Evolutionary conservation across 2,888 invertebrate species (phyloP).

Genomic region (Dastarcus helophoroides): DNA sequence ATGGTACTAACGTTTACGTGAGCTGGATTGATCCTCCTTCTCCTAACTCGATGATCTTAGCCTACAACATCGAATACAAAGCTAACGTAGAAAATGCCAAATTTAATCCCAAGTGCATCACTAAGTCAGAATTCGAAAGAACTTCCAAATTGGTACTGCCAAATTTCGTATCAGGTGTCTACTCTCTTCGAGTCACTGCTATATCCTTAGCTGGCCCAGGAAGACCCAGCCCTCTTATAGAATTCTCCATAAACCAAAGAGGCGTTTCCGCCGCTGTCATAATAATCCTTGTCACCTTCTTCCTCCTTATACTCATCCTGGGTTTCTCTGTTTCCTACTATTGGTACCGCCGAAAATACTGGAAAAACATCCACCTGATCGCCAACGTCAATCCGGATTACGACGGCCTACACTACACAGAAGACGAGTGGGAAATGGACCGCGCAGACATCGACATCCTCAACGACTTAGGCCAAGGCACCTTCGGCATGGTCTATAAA

Average conservation of each 20-base stretch:
- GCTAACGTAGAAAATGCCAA: constrained; percentile 30
- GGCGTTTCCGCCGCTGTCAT: no score
- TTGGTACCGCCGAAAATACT: constrained; percentile 27
- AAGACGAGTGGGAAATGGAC: constrained; percentile 62
- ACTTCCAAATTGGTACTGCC: constrained; percentile 15
- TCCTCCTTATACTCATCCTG: constrained; percentile 19
- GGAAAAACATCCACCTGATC: constrained; percentile 37
- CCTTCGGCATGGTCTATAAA: constrained; percentile 63
- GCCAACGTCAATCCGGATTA: constrained; percentile 57
- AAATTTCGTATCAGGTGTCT: constrained; percentile 43
- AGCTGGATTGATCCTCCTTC: constrained; percentile 48
- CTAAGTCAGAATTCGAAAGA: constrained; percentile 4
- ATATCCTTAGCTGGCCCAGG: constrained; percentile 48
- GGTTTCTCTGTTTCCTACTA: constrained; percentile 21
- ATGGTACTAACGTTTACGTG: constrained; percentile 22
- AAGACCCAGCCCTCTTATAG: constrained; percentile 24
- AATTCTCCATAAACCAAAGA: constrained; percentile 21
- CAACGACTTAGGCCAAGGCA: constrained; percentile 53
- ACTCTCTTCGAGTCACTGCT: constrained; percentile 46
- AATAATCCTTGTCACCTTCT: constrained; percentile 9
- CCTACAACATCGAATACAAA: constrained; percentile 48
- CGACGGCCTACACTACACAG: constrained; percentile 43
- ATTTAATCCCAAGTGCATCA: constrained; percentile 15
- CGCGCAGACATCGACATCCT: constrained; percentile 45
- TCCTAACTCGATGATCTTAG: constrained; percentile 54